Evolutionary conservation across 2,113 vertebrate genomes (phyloP), one percentile per base, ranked within the genome.

Genomic region (Thomomys bottae): DNA sequence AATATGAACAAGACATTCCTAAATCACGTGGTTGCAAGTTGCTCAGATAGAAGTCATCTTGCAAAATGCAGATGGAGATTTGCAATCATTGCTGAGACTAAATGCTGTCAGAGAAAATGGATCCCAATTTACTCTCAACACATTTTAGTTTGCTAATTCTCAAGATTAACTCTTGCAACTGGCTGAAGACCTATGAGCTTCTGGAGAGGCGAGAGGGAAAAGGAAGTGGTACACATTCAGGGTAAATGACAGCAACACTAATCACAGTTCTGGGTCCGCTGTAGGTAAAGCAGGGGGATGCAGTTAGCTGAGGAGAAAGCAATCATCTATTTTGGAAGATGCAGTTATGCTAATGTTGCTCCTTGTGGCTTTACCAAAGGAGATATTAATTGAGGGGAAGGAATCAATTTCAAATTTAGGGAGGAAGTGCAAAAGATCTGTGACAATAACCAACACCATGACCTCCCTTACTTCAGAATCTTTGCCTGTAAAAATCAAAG

Each of bases 41-140:
- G 28, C 82, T 85, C 71, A 30, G 2, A 67, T 54, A 84, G 84
- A 89, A 79, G 71, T 21, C 66, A 36, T 93, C 93, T 86, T 72
- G 59, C 1, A 66, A 87, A 89, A 93, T 64, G 89, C 75, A 91
- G 45, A 91, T 86, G 59, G 75, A 71, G 71, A 72, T 79, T 73
- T 36, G 57, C 45, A 86, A 77, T 86, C 85, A 85, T 72, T 40
- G 92, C 84, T 78, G 66, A 17, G 9, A 89, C 67, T 84, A 94
- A 91, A 94, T 70, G 79, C 71, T 83, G 57, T 66, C 82, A 72
- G 75, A 84, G 78, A 85, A 93, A 94, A 92, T 71, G 59, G 34
- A 57, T 86, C 85, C 94, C 95, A 89, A 91, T 93, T 93, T 94
- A 76, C 78, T 94, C 78, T 94, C 82, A 76, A 85, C 79, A 61